Evolutionary conservation across 2,113 vertebrate genomes (phyloP), one percentile per base, ranked within the genome.

Genomic region (Arothron firmamentum): DNA sequence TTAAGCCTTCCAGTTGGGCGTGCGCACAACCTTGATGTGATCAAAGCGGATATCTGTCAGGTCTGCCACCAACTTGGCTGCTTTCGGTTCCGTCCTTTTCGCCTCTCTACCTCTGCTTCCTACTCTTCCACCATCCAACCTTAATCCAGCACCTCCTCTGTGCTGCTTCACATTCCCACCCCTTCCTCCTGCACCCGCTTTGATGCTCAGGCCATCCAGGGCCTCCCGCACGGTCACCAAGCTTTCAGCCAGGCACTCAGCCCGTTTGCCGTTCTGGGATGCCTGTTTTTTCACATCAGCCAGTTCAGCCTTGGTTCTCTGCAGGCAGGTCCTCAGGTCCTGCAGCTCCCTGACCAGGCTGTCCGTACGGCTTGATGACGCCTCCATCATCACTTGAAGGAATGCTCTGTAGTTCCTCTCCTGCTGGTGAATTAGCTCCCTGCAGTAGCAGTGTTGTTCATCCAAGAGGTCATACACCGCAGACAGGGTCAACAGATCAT

Each of bases 361-460:
- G 59, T 91, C 87, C 64, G 78, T 74, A 21, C 88, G 87, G 59
- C 81, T 79, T 48, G 81, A 81, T 0, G 83, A 74, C 0, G 84
- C 59, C 61, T 90, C 85, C 79, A 87, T 86, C 62, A 89, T 34
- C 84, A 90, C 85, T 68, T 88, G 87, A 6, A 90, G 74, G 67
- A 90, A 90, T 9, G 85, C 75, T 48, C 79, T 70, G 65, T 87
- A 88, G 72, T 75, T 90, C 45, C 78, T 77, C 58, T 90, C 88
- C 75, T 90, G 90, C 66, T 88, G 88, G 77, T 88, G 81, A 20
- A 91, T 59, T 11, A 90, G 83, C 63, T 88, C 85, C 21, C 50
- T 80, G 71, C 85, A 91, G 65, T 81, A 84, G 61, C 80, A 78
- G 70, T 84, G 80, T 48, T 90, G 90, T 48, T 90, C 88, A 1